Conservation (phyloP, 2,888 invertebrate species). For the Psylliodes chrysocephalus region DNA sequence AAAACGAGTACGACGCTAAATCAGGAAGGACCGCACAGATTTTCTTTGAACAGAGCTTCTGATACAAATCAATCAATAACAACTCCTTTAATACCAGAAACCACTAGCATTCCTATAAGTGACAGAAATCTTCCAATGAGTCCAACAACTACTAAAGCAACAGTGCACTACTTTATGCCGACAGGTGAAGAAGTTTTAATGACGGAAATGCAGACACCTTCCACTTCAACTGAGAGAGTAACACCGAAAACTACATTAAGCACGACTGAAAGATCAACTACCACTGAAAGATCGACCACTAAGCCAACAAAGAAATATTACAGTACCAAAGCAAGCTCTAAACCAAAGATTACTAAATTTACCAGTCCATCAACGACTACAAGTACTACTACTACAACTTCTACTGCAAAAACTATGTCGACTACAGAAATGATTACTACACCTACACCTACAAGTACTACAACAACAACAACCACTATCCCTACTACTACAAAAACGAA, state of each 20-base stretch:
- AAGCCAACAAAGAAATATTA: constrained; percentile 12
- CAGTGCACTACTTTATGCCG: constrained; percentile 51
- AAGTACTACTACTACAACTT: constrained; percentile 7
- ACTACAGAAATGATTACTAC: not conserved
- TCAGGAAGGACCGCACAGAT: constrained; percentile 28
- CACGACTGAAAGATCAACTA: constrained; percentile 14
- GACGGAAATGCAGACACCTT: constrained; percentile 7
- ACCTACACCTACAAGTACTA: not conserved
- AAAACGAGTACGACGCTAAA: constrained; percentile 46
- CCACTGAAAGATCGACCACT: constrained; percentile 10
- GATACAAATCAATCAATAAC: constrained; percentile 1
- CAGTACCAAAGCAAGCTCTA: not conserved
- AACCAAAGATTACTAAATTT: constrained; percentile 11
- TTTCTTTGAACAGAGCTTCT: constrained; percentile 22
- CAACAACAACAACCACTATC: not conserved
- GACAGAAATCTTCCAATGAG: not conserved
- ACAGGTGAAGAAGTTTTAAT: constrained; percentile 41
- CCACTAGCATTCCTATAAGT: not conserved
- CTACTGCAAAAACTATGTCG: not conserved
- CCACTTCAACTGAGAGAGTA: constrained; percentile 7
- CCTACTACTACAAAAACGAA: not conserved
- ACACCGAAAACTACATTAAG: constrained; percentile 10
- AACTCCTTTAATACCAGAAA: constrained; percentile 40
- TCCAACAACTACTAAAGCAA: constrained; percentile 35
- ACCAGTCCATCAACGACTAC: not conserved